Evolutionary conservation across 35 echinoderm and acorn worm species (phyloP).

Genomic region (Lytechinus pictus): DNA sequence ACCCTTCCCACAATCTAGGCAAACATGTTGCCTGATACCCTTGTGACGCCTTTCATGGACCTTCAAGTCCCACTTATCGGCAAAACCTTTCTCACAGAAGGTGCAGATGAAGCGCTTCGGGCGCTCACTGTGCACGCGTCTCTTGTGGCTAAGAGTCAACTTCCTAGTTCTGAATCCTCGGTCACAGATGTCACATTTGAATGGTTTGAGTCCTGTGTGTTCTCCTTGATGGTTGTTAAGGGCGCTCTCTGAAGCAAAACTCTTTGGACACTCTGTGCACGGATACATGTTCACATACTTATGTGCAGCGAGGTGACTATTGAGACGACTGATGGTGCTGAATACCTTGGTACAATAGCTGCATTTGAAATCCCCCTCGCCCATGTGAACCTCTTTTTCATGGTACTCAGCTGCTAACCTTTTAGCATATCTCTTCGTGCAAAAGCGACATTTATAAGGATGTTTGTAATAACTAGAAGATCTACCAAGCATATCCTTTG

Average conservation of each 20-base stretch:
- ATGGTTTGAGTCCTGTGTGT: background rate
- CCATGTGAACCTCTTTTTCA: background rate
- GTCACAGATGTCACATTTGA: background rate
- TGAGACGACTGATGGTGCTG: background rate
- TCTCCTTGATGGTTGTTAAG: slow-evolving; percentile 18
- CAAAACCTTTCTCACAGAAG: slow-evolving; percentile 4
- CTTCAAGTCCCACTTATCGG: background rate
- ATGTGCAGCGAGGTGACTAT: background rate
- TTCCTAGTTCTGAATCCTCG: background rate
- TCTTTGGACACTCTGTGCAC: background rate
- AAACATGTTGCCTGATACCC: background rate
- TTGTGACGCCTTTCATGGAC: background rate
- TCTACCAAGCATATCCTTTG: slow-evolving; percentile 20
- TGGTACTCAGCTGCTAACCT: background rate
- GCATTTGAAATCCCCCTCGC: slow-evolving; percentile 15
- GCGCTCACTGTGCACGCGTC: background rate
- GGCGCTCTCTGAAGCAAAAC: background rate
- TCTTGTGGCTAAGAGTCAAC: background rate
- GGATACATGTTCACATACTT: background rate
- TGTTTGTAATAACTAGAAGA: background rate
- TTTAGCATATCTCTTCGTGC: background rate
- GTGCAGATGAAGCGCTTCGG: background rate
- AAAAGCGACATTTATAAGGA: background rate
- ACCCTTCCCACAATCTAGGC: background rate
- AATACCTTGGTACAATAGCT: background rate